A percentile compares a stretch with the other conserved stretches of the same genome.
phyloP scores from a whole-genome alignment of 2,113 vertebrate species.

The Lasiurus borealis region DNA sequence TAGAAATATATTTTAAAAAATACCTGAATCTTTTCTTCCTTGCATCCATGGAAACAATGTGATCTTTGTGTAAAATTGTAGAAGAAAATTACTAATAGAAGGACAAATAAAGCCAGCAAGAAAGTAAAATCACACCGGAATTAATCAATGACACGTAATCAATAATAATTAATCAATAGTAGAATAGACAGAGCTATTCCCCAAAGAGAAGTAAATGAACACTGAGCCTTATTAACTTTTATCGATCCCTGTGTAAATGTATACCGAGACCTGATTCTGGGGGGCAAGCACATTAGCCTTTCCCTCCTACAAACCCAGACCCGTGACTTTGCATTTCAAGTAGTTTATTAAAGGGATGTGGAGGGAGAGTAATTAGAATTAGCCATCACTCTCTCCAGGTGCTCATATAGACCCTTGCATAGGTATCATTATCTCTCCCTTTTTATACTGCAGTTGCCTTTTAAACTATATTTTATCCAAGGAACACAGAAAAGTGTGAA shows the following conservation, averaged over 20 bases:
- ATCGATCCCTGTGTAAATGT: constrained; percentile 47
- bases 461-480: constrained; percentile 32
- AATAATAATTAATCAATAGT: neutral
- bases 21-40: neutral
- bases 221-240: constrained; percentile 49
- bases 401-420: neutral
- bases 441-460: neutral
- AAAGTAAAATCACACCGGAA: constrained; percentile 5
- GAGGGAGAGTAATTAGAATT: neutral
- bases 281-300: neutral
- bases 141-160: neutral
- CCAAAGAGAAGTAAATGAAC: neutral
- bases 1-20: neutral
- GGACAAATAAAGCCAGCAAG: neutral
- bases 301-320: constrained; percentile 30
- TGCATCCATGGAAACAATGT: neutral
- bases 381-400: neutral
- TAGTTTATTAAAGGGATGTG: constrained; percentile 5
- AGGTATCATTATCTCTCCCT: neutral
- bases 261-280: constrained; percentile 30
- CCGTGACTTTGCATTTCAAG: constrained; percentile 53
- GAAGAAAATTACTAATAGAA: neutral
- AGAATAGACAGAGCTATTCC: constrained; percentile 17
- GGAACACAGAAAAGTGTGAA: neutral
- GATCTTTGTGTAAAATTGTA: neutral